Conservation (phyloP, 2,888 invertebrate genomes). For the Gortyna flavago region DNA sequence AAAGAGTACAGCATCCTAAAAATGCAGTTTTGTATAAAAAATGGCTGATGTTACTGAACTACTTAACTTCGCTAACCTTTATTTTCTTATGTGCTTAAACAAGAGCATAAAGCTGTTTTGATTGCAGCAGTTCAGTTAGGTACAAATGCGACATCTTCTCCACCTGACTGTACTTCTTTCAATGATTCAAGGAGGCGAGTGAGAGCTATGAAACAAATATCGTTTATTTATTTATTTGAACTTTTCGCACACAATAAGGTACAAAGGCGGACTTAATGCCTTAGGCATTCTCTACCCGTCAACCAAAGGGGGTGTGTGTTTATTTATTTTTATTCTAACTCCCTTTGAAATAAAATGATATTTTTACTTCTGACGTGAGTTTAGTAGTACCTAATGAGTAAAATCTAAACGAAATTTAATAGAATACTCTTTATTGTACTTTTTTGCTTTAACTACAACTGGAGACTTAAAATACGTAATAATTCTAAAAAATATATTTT, state of each 20-base stretch:
- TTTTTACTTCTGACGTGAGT: not conserved
- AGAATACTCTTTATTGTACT: not conserved
- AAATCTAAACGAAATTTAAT: not conserved
- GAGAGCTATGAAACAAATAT: slow-evolving; percentile 91
- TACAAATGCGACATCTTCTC: slow-evolving; percentile 96
- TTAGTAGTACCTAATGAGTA: not conserved
- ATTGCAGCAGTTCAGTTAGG: slow-evolving; percentile 95
- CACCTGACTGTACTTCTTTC: slow-evolving; percentile 94
- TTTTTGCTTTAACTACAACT: not conserved
- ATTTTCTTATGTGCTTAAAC: slow-evolving; percentile 98
- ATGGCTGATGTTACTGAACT: too few species aligned
- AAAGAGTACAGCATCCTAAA: not conserved
- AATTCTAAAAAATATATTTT: too few species aligned
- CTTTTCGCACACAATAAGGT: too few species aligned
- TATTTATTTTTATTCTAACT: not conserved
- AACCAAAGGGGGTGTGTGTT: too few species aligned
- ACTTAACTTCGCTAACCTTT: slow-evolving; percentile 86
- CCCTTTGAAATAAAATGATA: too few species aligned
- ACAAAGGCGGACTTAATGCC: too few species aligned
- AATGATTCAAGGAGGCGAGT: slow-evolving; percentile 94
- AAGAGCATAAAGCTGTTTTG: slow-evolving; percentile 96
- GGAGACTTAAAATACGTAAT: too few species aligned
- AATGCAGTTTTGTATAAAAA: not conserved
- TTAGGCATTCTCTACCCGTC: too few species aligned
- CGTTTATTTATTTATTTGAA: not conserved